Conservation (phyloP, 2,113 vertebrate genomes). For the Drymodes brunneopygia region DNA sequence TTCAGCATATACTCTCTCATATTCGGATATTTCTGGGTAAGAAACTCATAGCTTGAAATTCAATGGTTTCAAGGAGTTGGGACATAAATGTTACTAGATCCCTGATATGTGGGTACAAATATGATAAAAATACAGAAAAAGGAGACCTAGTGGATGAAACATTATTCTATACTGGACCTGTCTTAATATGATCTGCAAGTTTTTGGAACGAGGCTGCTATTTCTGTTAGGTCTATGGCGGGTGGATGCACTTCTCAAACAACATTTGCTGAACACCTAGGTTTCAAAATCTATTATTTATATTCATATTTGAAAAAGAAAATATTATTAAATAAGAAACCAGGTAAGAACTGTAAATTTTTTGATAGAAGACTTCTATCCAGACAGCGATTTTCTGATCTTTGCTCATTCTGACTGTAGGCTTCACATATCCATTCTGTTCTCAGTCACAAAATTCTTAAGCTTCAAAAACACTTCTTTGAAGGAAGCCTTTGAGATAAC, state of each 20-base stretch:
- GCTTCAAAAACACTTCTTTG: background rate
- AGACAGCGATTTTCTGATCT: background rate
- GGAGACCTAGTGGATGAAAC: background rate
- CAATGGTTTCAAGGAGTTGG: background rate
- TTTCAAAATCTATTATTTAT: background rate
- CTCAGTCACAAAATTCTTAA: background rate
- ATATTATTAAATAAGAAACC: background rate
- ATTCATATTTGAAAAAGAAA: background rate
- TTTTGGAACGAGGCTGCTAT: background rate
- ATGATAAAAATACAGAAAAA: background rate
- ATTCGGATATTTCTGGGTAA: background rate
- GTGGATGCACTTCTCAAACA: background rate
- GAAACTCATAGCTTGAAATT: background rate
- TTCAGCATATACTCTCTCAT: background rate
- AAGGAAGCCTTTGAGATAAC: conserved; percentile 1
- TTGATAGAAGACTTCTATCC: background rate
- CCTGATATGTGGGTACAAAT: background rate
- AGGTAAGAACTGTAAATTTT: background rate
- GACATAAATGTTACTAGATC: background rate
- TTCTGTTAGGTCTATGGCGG: background rate
- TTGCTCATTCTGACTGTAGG: background rate
- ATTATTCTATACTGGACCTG: background rate
- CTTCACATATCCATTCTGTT: background rate
- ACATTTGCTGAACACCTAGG: background rate
- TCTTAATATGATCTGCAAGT: background rate